Base-by-base conservation (phyloP, 1,140 invertebrate species). In the Zaprionus gabonicus region DNA sequence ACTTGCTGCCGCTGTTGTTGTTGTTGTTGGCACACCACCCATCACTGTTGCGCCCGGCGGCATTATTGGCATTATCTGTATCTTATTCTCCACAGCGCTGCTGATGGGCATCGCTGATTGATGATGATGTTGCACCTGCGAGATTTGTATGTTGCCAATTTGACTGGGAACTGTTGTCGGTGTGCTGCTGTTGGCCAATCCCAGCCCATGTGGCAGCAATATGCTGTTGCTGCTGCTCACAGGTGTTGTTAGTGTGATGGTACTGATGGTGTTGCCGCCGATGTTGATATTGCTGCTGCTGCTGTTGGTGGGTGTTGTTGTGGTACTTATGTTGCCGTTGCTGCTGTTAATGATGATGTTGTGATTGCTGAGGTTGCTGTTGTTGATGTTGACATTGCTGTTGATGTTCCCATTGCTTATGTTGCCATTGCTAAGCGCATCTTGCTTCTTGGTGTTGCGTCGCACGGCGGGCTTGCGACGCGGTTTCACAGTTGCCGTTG, bases 111-210 rank as follows among this genome's bases (percentile, higher is more conserved):
- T 7, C 13, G 70, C 25, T 10, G 84, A 49, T 27, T 73, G 74
- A 58, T 86, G 81, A 62, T 83, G 86, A 51, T 83, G 75, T 23
- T 79, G 79, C 56, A 86, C 83, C 70, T 93, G 92, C 3, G 91
- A 92, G 53, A 93, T 93, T 77, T 92, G 92, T 64, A 93, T 93
- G 23, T 93, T 93, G 57, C 92, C 92, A 65, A 93, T 93, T 71
- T 93, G 92, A 34, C 92, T 93, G 20, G 92, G 92, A 64, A 93
- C 92, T 4, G 92, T 90, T n/a, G 83, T 82, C 0, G 81, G 46
- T 1, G 78, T 76, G 20, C 60, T 77, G 28, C 60, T 76, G 63
- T 60, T 77, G 23, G 73, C 41, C 41, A 73, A 38, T 5, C 65
- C 41, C 27, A 74, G 58, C 12, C 65, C 51, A n/a, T 80, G 81